phyloP scores from a whole-genome alignment of 2,113 vertebrate genomes.

The Ctenomys sociabilis region DNA sequence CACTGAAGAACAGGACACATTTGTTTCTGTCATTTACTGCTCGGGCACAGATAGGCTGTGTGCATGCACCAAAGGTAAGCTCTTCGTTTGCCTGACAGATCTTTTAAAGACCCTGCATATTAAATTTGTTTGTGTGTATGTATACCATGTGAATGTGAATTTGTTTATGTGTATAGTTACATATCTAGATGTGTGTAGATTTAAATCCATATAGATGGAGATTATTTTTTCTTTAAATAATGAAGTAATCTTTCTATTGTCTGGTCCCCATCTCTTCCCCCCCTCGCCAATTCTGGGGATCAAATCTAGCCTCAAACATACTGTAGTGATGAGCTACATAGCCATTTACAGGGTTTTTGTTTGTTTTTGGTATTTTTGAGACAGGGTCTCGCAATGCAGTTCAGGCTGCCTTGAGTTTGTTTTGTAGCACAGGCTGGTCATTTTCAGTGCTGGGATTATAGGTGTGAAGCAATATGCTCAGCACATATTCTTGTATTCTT shows the following conservation, averaged over 20 bases:
- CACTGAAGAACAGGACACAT: conserved; percentile 94
- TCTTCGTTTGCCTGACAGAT: background rate
- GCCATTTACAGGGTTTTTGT: background rate
- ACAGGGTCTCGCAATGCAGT: background rate
- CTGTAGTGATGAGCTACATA: background rate
- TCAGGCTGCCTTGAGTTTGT: background rate
- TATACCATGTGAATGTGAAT: background rate
- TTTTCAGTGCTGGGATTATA: background rate
- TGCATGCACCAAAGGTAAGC: conserved; percentile 98
- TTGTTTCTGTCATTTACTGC: conserved; percentile 99
- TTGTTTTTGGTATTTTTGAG: background rate
- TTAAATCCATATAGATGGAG: conserved; percentile 8
- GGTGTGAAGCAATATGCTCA: accelerated
- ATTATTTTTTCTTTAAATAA: background rate
- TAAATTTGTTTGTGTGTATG: background rate
- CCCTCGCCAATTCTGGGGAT: background rate
- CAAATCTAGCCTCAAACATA: background rate
- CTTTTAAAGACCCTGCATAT: background rate
- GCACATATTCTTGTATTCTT: background rate
- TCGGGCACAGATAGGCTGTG: conserved; percentile 99
- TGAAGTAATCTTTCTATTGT: conserved; percentile 29
- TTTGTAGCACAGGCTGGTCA: background rate
- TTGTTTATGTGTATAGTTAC: background rate
- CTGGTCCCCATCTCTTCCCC: background rate
- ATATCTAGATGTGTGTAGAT: no score